phyloP scores from a whole-genome alignment of 2,888 invertebrate genomes.

The Crioceris asparagi region DNA sequence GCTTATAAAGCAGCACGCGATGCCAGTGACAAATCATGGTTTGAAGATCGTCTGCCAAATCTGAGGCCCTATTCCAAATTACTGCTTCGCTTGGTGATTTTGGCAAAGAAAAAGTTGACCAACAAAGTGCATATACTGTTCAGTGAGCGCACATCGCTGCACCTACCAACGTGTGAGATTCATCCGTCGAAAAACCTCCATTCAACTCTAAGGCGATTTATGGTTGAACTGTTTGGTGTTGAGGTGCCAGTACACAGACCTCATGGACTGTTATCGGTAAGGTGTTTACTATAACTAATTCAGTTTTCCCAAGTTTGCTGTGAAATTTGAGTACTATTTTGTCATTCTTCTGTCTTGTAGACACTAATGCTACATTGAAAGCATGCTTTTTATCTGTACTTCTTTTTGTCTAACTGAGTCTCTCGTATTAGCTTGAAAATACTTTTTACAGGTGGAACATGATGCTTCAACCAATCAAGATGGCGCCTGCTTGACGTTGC shows the following conservation, averaged over 20 bases:
- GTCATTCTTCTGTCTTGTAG: too few species aligned
- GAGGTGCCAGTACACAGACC: conserved; percentile 78
- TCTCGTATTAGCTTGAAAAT: too few species aligned
- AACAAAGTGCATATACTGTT: conserved; percentile 77
- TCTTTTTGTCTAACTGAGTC: too few species aligned
- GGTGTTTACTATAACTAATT: conserved; percentile 9
- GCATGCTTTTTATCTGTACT: too few species aligned
- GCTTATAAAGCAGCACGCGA: conserved; percentile 23
- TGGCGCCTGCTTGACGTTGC: conserved; percentile 70
- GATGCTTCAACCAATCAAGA: conserved; percentile 49
- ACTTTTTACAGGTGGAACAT: conserved; percentile 49
- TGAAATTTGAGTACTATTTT: neutral
- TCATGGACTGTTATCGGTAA: conserved; percentile 60
- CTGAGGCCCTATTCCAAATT: conserved; percentile 59
- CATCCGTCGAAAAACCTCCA: conserved; percentile 78
- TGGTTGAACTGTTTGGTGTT: conserved; percentile 85
- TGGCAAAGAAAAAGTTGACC: conserved; percentile 69
- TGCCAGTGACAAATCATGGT: conserved; percentile 46
- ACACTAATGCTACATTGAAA: neutral
- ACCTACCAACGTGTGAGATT: conserved; percentile 80
- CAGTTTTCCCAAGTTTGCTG: neutral
- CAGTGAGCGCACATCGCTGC: conserved; percentile 72
- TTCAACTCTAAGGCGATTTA: conserved; percentile 76
- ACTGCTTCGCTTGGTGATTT: conserved; percentile 65
- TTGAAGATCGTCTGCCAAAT: conserved; percentile 60